These are phyloP conservation scores for Pitangus sulphuratus DNA, from an alignment of 2,797 vertebrate species.

Conservation along the genomic window DNA sequence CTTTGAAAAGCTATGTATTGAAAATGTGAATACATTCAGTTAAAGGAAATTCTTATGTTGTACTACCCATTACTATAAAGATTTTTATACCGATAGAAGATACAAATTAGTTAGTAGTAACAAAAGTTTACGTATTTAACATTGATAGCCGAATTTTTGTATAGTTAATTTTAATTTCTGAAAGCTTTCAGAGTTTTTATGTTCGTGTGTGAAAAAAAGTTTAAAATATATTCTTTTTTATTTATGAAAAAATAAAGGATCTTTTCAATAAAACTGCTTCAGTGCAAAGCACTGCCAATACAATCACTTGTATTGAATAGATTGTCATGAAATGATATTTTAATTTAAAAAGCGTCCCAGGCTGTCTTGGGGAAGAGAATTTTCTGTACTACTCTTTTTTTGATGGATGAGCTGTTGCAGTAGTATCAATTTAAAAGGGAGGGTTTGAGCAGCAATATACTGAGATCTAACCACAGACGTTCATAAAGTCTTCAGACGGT, in stretches of 20 bases:
- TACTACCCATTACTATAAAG: conserved; percentile 9
- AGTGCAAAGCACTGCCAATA: neutral
- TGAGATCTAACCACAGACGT: neutral
- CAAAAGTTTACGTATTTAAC: conserved; percentile 53
- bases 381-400: neutral
- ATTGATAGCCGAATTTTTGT: conserved; percentile 55
- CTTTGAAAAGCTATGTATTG: neutral
- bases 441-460: neutral
- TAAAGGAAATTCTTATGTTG: neutral
- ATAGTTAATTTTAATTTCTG: conserved; percentile 61
- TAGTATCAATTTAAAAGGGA: neutral
- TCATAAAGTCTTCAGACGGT: neutral
- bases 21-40: conserved; percentile 16
- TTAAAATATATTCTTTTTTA: conserved; percentile 68
- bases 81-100: conserved; percentile 63
- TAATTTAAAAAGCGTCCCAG: neutral
- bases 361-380: neutral
- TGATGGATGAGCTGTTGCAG: neutral
- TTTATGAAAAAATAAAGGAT: conserved; percentile 44
- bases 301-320: neutral
- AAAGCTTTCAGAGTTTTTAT: conserved; percentile 50
- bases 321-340: neutral
- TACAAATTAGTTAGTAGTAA: conserved; percentile 44
- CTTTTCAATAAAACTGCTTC: conserved; percentile 70
- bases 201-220: conserved; percentile 46